phyloP scores from a whole-genome alignment of 1,140 invertebrate genomes.

The Diabrotica virgifera region DNA sequence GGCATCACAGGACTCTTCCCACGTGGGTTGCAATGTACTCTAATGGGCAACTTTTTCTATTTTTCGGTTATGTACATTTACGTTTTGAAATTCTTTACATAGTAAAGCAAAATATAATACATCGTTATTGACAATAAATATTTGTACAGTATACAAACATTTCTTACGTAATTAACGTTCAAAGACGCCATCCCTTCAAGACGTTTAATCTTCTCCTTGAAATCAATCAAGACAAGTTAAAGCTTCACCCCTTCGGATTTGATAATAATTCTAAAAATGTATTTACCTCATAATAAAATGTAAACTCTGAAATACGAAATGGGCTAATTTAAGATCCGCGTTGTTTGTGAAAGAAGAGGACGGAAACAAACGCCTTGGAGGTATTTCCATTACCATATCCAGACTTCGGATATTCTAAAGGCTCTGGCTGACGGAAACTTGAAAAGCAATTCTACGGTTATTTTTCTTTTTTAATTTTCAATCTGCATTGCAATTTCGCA shows the following conservation, averaged over 20 bases:
- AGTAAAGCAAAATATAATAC: too few species aligned
- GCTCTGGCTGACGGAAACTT: not conserved
- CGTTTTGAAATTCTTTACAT: too few species aligned
- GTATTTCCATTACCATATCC: conserved; percentile 16
- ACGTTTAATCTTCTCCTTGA: not conserved
- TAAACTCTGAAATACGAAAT: conserved; percentile 10
- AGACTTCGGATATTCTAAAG: conserved; percentile 12
- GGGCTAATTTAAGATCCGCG: conserved; percentile 6
- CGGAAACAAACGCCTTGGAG: conserved; percentile 10
- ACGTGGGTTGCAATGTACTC: too few species aligned
- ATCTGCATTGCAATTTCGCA: conserved; percentile 12
- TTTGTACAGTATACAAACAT: too few species aligned
- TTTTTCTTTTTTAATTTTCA: conserved; percentile 12
- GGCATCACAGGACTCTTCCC: too few species aligned
- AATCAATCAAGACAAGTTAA: conserved; percentile 1
- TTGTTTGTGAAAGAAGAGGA: conserved; percentile 12
- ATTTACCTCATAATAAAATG: conserved; percentile 9
- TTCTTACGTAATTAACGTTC: too few species aligned
- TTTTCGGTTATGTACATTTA: too few species aligned
- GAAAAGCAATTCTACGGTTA: conserved; percentile 4
- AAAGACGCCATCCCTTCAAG: too few species aligned
- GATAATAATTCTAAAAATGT: conserved; percentile 5
- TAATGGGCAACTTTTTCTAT: too few species aligned
- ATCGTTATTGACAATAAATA: too few species aligned
- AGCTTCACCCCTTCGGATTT: not conserved